Conservation (phyloP, 2,113 vertebrate species). For the Polyodon spathula region DNA sequence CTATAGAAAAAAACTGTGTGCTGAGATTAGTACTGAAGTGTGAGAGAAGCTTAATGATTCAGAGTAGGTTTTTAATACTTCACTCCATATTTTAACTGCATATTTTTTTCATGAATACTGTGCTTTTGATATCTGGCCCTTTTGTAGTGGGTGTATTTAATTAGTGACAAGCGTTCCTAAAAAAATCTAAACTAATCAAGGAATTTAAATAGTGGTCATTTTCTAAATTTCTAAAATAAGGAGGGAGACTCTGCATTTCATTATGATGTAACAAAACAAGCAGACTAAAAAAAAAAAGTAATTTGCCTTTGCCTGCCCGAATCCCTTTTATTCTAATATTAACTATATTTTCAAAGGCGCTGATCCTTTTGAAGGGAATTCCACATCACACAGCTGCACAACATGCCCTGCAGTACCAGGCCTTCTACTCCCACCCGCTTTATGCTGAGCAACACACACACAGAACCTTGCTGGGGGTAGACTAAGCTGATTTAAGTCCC, state of each 20-base stretch:
- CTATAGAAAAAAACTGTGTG: background rate
- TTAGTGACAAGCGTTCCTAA: background rate
- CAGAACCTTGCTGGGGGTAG: constrained; percentile 28
- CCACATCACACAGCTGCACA: constrained; percentile 60
- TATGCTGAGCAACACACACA: constrained; percentile 30
- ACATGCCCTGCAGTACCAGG: constrained; percentile 55
- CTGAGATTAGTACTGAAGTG: background rate
- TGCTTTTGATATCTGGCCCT: background rate
- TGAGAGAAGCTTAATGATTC: background rate
- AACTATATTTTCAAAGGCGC: constrained; percentile 38
- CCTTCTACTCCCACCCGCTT: constrained; percentile 46
- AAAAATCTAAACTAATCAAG: background rate
- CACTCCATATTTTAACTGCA: background rate
- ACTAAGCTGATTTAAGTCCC: constrained; percentile 24
- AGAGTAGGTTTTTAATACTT: background rate
- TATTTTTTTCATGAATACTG: constrained; percentile 1
- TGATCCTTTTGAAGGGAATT: constrained; percentile 70
- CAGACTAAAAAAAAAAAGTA: constrained; percentile 42
- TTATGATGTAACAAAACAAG: constrained; percentile 18
- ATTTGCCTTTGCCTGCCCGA: constrained; percentile 5
- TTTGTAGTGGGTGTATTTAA: background rate
- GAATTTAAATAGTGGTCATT: background rate
- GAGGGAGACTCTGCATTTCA: constrained; percentile 27
- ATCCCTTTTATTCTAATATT: background rate
- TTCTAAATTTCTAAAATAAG: constrained; percentile 19